Evolutionary conservation across 2,888 invertebrate genomes (phyloP).

Genomic region (Drosophila tripunctata): DNA sequence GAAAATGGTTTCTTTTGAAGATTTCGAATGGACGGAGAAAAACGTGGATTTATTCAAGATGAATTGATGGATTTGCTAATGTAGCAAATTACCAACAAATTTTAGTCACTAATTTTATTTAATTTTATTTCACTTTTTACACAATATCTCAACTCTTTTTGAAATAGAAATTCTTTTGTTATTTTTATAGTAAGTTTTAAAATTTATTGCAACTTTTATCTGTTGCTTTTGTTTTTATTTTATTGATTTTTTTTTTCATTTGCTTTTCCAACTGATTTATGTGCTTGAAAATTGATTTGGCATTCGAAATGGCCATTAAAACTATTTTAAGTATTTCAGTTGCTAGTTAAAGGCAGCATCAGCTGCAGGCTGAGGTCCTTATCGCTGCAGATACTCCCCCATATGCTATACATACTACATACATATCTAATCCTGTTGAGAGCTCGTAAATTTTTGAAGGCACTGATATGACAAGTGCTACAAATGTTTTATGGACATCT

Average conservation of each 20-base stretch:
- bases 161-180: not conserved
- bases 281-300: conserved; percentile 63
- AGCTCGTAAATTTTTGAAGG: conserved; percentile 61
- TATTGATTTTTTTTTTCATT: conserved; percentile 42
- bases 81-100: conserved; percentile 55
- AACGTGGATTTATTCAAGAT: conserved; percentile 30
- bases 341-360: conserved; percentile 24
- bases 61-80: conserved; percentile 55
- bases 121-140: not conserved
- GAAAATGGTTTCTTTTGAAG: conserved; percentile 68
- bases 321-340: conserved; percentile 46
- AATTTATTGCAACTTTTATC: conserved; percentile 66
- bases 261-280: conserved; percentile 52
- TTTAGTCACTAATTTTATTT: conserved; percentile 6
- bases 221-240: conserved; percentile 27
- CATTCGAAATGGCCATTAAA: conserved; percentile 39
- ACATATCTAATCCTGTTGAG: conserved; percentile 16
- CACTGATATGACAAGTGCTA: conserved; percentile 71
- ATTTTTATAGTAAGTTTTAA: conserved; percentile 52
- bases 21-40: conserved; percentile 11
- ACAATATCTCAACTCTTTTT: conserved; percentile 18
- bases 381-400: conserved; percentile 23
- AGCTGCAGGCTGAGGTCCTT: conserved; percentile 46
- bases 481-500: conserved; percentile 69
- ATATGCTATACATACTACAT: not conserved